A percentile compares a stretch with the other conserved stretches of the same genome.
Conservation (phyloP, 1,140 invertebrate genomes). For the Papilio polytes region DNA sequence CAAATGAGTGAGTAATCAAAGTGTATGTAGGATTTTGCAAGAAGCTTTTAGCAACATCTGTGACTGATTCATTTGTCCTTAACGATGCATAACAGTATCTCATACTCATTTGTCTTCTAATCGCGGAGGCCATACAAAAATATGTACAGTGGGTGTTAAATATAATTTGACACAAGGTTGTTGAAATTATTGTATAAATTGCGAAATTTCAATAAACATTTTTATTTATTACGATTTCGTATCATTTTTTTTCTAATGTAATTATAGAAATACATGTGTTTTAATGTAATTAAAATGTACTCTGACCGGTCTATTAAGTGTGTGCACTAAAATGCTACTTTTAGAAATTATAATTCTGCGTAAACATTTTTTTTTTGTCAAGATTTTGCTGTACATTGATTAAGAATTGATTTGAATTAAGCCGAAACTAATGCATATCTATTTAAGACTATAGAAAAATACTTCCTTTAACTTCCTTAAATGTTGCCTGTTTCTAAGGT, state of each 20-base stretch:
- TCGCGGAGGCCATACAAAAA: constrained; percentile 13
- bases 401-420: neutral
- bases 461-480: too few relatives aligned
- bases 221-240: neutral
- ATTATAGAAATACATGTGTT: neutral
- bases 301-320: neutral
- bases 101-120: constrained; percentile 24
- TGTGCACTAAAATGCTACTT: neutral
- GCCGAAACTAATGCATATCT: too few relatives aligned
- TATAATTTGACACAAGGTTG: constrained; percentile 15
- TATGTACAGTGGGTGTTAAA: constrained; percentile 18
- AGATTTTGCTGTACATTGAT: too few relatives aligned
- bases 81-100: constrained; percentile 35
- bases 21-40: constrained; percentile 16
- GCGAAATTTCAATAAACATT: too few relatives aligned
- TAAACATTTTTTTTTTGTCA: neutral
- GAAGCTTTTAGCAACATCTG: constrained; percentile 38
- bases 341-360: neutral
- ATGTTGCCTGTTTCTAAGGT: neutral
- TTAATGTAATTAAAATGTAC: neutral
- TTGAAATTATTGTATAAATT: neutral
- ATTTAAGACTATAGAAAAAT: too few relatives aligned
- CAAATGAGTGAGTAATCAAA: neutral
- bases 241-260: neutral
- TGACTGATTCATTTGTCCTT: constrained; percentile 37